Base-by-base conservation (phyloP, 1,140 invertebrate genomes). In the Elymnias hypermnestra region DNA sequence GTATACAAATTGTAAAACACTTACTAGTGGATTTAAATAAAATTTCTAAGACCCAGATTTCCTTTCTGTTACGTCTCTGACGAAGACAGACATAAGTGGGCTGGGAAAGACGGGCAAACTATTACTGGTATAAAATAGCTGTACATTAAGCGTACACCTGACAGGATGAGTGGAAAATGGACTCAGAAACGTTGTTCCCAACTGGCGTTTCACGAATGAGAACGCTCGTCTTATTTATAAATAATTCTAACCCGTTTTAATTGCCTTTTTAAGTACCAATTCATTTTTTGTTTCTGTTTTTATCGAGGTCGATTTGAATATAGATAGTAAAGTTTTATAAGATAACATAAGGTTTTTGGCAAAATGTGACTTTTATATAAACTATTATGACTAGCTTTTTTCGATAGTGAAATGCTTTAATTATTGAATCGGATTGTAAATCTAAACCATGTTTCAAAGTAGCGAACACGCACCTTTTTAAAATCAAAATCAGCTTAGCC, bases 61-160 rank as follows among this genome's bases (percentile, higher is more conserved):
- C 14, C 41, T 42, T 44, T 36, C 21, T 26, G 41, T 49, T 39
- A 49, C 36, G 44, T 41, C 9, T 43, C 31, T 47, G 40, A 48
- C 31, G 35, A 40, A 49, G 37, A 57, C 42, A 48, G 49, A 51
- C 45, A 40, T 49, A 53, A 57, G 40, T 49, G 36, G 44, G 40
- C 25, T 47, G 33, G 40, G 21, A 44, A 44, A 43, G 29, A 53
- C 43, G 42, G 36, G 37, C 13, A 6, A 36, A 40, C 28, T 46
- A 41, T 53, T 37, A 49, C 38, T 42, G 29, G 28, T 26, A 33
- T 49, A 21, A 49, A 42, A 49, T 49, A 41, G 38, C 31, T 36
- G 39, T 49, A 21, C 29, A 40, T 48, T 40, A 37, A 35, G 14
- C 19, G 41, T 28, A 26, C 38, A 19, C 18, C 28, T 41, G 37